Evolutionary conservation across 2,888 invertebrate genomes (phyloP), one percentile per base, ranked within the genome.

Genomic region (Rhyacophila evoluta): DNA sequence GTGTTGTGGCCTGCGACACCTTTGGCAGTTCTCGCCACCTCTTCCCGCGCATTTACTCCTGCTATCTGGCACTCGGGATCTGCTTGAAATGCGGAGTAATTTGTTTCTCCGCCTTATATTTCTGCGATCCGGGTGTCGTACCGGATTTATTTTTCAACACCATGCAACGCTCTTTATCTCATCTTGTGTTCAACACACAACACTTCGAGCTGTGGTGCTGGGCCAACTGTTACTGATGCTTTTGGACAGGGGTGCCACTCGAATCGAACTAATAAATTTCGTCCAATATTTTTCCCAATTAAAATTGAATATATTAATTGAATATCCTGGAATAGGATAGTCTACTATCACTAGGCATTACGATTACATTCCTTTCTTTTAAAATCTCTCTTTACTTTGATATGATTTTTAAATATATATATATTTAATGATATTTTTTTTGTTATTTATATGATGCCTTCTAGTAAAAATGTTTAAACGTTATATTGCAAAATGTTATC

Each of bases 61-160:
- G 77, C 69, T 80, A 78, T 81, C 80, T 33, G 29, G 29, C 36
- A 29, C 37, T 68, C 69, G 74, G 75, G 76, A 81, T 81, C 80
- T 81, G 69, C 74, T 72, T 70, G 80, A 78, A 81, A 78, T 78
- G 78, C 80, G 74, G 80, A 81, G 81, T 80, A 81, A 81, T 81
- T 81, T 81, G 79, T 81, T 77, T 79, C 79, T 39, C 72, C 75
- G 74, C 76, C 72, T 80, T 81, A 78, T 79, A 77, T 79, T 79
- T 79, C 77, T 77, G 79, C 79, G 72, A 80, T 80, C 81, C 77
- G 29, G 77, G 80, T 79, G 81, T 79, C 81, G 81, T 78, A 77
- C 73, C 78, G 77, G 79, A 81, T 81, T 81, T 81, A 79, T 81
- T 81, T 79, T 79, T 81, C 79, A 79, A 78, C 79, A 72, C 72